A percentile compares a stretch with the other conserved stretches of the same genome.
Conservation (phyloP, 1,140 invertebrate genomes). For the Linepithema humile region DNA sequence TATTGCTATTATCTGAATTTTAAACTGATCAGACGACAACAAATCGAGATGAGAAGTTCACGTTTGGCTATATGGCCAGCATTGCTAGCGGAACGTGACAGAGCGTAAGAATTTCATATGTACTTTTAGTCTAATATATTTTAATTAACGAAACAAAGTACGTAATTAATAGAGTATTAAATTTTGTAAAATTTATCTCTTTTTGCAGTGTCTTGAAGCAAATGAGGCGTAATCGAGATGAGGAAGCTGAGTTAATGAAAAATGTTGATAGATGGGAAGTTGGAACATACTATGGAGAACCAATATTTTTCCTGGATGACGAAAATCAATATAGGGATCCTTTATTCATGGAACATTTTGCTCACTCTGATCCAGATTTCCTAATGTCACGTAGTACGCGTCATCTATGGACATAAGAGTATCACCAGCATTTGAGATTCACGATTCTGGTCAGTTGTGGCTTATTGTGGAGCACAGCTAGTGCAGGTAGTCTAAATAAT, state of each 20-base stretch:
- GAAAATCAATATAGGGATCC: conserved; percentile 35
- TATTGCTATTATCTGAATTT: background rate
- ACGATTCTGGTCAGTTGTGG: background rate
- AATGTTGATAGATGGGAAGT: conserved; percentile 46
- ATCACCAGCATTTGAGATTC: background rate
- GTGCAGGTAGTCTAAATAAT: conserved; percentile 2
- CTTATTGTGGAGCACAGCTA: background rate
- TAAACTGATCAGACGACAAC: accelerated
- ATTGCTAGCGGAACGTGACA: conserved; percentile 54
- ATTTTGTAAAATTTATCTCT: background rate
- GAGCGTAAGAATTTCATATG: conserved; percentile 46
- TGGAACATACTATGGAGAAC: conserved; percentile 49
- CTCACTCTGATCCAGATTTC: background rate
- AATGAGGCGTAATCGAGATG: background rate
- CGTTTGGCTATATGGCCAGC: conserved; percentile 28
- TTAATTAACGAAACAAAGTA: background rate
- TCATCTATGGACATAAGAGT: background rate
- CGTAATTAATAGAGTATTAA: background rate
- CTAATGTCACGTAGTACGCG: accelerated
- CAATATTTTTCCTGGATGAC: background rate
- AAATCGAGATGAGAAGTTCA: conserved; percentile 47
- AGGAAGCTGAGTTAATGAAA: conserved; percentile 59
- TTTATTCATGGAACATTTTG: background rate
- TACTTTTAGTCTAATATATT: background rate
- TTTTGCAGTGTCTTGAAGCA: conserved; percentile 33